These are phyloP conservation scores for Columba guinea DNA, from an alignment of 2,797 vertebrate genomes.

Conservation along the genomic window DNA sequence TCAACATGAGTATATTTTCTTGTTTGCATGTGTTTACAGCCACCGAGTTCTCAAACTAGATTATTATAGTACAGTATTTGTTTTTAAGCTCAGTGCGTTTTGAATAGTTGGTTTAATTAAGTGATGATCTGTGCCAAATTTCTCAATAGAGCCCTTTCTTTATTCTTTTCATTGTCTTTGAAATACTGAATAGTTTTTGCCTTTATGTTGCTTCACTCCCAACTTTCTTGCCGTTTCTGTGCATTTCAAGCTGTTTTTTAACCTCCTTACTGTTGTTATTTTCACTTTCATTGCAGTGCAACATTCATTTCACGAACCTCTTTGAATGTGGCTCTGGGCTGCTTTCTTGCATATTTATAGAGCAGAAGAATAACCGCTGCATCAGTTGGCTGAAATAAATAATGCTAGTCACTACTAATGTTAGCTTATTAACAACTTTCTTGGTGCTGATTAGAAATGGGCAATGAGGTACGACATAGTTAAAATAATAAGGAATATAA, in stretches of 20 bases:
- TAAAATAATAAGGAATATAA: neutral
- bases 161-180: neutral
- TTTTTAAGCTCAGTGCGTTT: neutral
- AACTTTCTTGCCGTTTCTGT: neutral
- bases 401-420: neutral
- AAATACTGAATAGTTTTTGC: neutral
- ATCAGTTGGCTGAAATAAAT: neutral
- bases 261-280: neutral
- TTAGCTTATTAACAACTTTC: neutral
- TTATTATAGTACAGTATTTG: neutral
- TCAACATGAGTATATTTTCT: conserved; percentile 4
- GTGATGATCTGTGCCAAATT: neutral
- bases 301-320: neutral
- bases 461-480: neutral
- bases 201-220: neutral
- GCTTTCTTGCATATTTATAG: neutral
- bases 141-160: neutral
- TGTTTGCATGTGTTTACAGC: neutral
- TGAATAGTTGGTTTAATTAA: neutral
- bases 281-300: neutral
- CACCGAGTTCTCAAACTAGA: neutral
- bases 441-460: neutral
- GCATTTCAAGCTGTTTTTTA: neutral
- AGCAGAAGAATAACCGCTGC: neutral
- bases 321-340: neutral